phyloP scores from a whole-genome alignment of 2,888 invertebrate genomes.

The Dolichopus griseipennis region DNA sequence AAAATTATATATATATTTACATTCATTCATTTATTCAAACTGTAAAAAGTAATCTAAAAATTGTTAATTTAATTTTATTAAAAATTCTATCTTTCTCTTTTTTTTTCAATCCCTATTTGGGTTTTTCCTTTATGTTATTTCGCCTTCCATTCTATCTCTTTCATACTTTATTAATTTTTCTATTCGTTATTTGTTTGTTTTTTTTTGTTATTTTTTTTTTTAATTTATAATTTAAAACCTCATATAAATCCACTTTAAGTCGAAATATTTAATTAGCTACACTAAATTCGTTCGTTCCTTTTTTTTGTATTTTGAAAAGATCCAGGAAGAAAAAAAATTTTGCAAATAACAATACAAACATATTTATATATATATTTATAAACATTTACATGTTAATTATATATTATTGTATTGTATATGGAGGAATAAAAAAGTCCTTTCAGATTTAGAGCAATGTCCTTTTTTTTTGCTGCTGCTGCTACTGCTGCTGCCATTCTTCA shows the following conservation, averaged over 20 bases:
- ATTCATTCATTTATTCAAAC: too few relatives aligned
- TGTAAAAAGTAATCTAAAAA: not conserved
- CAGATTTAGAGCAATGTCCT: not conserved
- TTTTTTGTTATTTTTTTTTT: not conserved
- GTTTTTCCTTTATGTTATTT: too few relatives aligned
- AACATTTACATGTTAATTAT: too few relatives aligned
- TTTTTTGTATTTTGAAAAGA: too few relatives aligned
- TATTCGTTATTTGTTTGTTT: not conserved
- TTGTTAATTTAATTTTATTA: not conserved
- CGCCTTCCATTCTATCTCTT: not conserved
- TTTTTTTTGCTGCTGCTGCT: too few relatives aligned
- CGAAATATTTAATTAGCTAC: conserved; percentile 1
- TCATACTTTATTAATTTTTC: not conserved
- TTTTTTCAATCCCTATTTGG: too few relatives aligned
- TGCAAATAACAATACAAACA: not conserved
- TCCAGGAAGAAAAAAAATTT: not conserved
- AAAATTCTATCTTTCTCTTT: too few relatives aligned
- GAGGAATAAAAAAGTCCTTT: too few relatives aligned
- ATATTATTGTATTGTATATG: too few relatives aligned
- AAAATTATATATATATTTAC: too few relatives aligned
- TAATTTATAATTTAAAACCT: not conserved
- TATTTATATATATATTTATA: too few relatives aligned
- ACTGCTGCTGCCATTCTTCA: not conserved
- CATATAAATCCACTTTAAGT: conserved; percentile 4
- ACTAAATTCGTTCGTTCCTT: not conserved